These are phyloP conservation scores for Scrobipalpa atriplicella DNA, from an alignment of 2,888 invertebrate species.

Conservation along the genomic window DNA sequence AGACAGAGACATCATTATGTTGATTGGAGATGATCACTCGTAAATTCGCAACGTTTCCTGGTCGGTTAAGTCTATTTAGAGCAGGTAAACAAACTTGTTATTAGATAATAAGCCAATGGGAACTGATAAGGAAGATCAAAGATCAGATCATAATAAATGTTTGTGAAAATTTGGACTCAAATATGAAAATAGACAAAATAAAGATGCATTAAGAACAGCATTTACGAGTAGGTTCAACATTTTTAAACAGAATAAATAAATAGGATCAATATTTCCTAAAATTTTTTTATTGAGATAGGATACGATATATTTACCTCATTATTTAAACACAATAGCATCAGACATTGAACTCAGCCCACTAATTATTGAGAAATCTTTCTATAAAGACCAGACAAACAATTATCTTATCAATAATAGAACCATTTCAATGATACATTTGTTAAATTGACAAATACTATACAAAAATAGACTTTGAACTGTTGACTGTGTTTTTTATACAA, in stretches of 20 bases:
- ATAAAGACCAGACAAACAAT: background rate
- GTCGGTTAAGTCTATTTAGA: background rate
- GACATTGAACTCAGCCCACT: background rate
- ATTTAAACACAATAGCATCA: background rate
- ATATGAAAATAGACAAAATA: no score
- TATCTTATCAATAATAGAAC: background rate
- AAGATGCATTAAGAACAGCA: no score
- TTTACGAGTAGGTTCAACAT: no score
- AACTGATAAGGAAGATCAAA: background rate
- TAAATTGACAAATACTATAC: background rate
- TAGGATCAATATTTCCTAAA: no score
- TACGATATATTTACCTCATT: no score
- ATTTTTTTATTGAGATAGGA: no score
- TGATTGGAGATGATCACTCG: conserved; percentile 5
- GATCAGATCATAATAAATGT: no score
- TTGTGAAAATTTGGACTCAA: no score
- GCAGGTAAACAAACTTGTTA: conserved; percentile 5
- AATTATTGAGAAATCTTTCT: conserved; percentile 1
- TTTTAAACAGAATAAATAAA: no score
- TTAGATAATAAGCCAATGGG: background rate
- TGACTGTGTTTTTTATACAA: background rate
- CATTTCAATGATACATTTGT: conserved; percentile 10
- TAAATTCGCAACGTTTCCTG: background rate
- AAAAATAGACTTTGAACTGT: conserved; percentile 6
- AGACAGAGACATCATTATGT: conserved; percentile 2